Evolutionary conservation across 2,888 invertebrate species (phyloP), one percentile per base, ranked within the genome.

Genomic region (Carterocephalus palaemon): DNA sequence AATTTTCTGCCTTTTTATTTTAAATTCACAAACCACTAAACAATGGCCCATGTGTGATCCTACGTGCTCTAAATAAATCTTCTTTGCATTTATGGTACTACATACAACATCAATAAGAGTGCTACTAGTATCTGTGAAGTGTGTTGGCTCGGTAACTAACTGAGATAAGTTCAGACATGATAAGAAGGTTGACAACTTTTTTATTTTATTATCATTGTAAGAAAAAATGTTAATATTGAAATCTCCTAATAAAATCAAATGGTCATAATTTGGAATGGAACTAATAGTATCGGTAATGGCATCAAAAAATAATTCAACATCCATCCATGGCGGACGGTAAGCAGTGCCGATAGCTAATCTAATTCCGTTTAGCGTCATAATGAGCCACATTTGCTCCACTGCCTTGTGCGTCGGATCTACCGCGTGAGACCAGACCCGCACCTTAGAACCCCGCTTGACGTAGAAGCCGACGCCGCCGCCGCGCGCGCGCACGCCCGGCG

Each of bases 301-400:
- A n/a, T n/a, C n/a, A n/a, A n/a, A n/a, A n/a, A n/a, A n/a, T n/a
- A n/a, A n/a, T n/a, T n/a, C n/a, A n/a, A n/a, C n/a, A n/a, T n/a
- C n/a, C n/a, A n/a, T n/a, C n/a, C n/a, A n/a, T n/a, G n/a, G n/a
- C n/a, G n/a, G n/a, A 3, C 53, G 49, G 23, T 57, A 57, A 0
- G 52, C 49, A 1, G 54, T 57, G 2, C 53, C 56, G 4, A 57
- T 46, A 15, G 40, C 46, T 4, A 53, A 1, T 6, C 34, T 48
- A n/a, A 32, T 12, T 0, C 47, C 26, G 6, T 26, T 32, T 3
- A 20, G 7, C 6, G 23, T 36, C 4, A 37, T 7, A 2, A 6
- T 17, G 4, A 47, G 7, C 47, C 41, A 47, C 41, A 47, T 37
- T 23, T 37, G 31, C 24, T 24, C 24, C 1, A 24, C 24, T 7